Base-by-base conservation (phyloP, 2,797 vertebrate genomes). In the Atherinosoma microstoma region DNA sequence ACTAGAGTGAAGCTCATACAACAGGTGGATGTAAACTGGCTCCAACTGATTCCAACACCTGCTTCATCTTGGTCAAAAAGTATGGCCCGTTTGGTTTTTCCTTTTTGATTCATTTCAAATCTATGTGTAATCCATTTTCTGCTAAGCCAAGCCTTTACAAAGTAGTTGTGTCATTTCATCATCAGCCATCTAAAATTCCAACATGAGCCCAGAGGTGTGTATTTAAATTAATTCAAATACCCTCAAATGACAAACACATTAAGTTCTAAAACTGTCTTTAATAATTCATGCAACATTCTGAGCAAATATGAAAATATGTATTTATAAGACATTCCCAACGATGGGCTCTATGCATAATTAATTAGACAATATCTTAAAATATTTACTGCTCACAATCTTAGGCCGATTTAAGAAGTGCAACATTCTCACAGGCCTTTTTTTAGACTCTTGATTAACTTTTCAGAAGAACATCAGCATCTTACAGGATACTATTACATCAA, bases 321-420 rank as follows among this genome's bases (percentile, higher is more conserved):
- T 80, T 75, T 71, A 47, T 32, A 54, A 6, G 66, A 45, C 36
- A 66, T 64, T 53, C 15, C 20, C 29, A 15, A 70, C 51, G 36
- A 76, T 80, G 64, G 68, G 45, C 27, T 76, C 40, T 3, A 47
- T 83, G 32, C 60, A 79, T 87, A 77, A 74, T 82, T 78, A 30
- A 79, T 70, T 10, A 30, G 63, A 60, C 35, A 47, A 54, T 42
- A 78, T 82, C 36, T 58, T 79, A 34, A 70, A 84, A 79, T 54
- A 83, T 70, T 80, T n/a, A 84, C 61, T 40, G 13, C 7, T 0
- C 27, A 38, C 18, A 58, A 63, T 63, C 30, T 45, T 49, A 79
- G 71, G 27, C 18, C 15, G 70, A 47, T 47, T 27, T 62, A 58
- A 70, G 62, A 53, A 64, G 29, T 40, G 34, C 58, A 42, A 64